phyloP scores from a whole-genome alignment of 2,113 vertebrate species.

The Lathamus discolor region DNA sequence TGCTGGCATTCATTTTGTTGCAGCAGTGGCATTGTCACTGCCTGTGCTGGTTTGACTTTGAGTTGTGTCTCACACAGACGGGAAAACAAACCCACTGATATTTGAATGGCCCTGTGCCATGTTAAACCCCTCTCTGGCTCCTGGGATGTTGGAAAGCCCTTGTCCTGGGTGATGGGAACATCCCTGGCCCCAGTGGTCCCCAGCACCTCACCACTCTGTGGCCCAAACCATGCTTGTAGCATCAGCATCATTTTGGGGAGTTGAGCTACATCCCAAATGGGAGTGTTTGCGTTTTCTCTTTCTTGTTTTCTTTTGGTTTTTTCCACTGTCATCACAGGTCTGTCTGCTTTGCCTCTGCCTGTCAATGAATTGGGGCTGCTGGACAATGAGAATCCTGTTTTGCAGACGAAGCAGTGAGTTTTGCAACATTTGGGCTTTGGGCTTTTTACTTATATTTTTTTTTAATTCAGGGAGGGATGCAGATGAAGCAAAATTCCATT shows the following conservation, averaged over 20 bases:
- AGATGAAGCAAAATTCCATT: background rate
- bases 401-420: background rate
- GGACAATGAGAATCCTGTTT: slow-evolving; percentile 31
- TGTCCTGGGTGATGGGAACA: background rate
- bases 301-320: background rate
- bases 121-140: background rate
- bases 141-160: background rate
- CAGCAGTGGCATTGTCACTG: background rate
- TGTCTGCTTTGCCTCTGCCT: slow-evolving; percentile 50
- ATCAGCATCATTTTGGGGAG: background rate
- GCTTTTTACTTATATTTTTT: background rate
- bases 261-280: background rate
- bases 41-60: background rate
- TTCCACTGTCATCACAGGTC: background rate
- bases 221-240: background rate
- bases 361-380: background rate
- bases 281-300: background rate
- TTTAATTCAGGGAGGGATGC: background rate
- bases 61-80: background rate
- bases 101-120: accelerated
- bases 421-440: slow-evolving; percentile 21
- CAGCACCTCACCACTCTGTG: accelerated
- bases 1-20: background rate
- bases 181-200: accelerated
- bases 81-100: background rate